phyloP scores from a whole-genome alignment of 2,888 invertebrate species.

The Parnassius orleans region DNA sequence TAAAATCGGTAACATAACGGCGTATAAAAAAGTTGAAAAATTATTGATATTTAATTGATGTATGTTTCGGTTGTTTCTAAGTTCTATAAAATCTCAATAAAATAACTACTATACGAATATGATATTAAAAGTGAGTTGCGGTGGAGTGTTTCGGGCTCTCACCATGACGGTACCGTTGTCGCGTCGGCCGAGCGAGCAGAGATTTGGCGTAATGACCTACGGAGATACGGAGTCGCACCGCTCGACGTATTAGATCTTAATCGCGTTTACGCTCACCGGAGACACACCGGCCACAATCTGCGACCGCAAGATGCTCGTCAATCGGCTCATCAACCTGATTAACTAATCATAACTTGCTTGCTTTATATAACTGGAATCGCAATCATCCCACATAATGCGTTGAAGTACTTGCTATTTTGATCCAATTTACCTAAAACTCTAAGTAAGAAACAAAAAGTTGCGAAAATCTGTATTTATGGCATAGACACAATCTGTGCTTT shows the following conservation, averaged over 20 bases:
- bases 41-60: conserved; percentile 22
- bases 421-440: too few relatives aligned
- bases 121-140: conserved; percentile 18
- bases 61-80: conserved; percentile 15
- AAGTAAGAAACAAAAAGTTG: too few relatives aligned
- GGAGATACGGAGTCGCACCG: conserved; percentile 34
- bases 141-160: conserved; percentile 39
- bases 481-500: too few relatives aligned
- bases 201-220: conserved; percentile 55
- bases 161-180: conserved; percentile 50
- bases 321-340: conserved; percentile 37
- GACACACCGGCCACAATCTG: conserved; percentile 40
- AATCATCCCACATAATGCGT: conserved; percentile 5
- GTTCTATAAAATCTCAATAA: conserved; percentile 1
- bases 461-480: too few relatives aligned
- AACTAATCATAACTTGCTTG: conserved; percentile 43
- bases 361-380: conserved; percentile 33
- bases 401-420: too few relatives aligned
- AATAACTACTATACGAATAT: conserved; percentile 24
- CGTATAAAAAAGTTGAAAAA: conserved; percentile 17
- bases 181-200: conserved; percentile 31
- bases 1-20: conserved; percentile 20
- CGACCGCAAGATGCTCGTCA: conserved; percentile 31
- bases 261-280: conserved; percentile 38
- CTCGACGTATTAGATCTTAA: conserved; percentile 48